Evolutionary conservation across 2,888 invertebrate genomes (phyloP).

Genomic region (Apantesis nais): DNA sequence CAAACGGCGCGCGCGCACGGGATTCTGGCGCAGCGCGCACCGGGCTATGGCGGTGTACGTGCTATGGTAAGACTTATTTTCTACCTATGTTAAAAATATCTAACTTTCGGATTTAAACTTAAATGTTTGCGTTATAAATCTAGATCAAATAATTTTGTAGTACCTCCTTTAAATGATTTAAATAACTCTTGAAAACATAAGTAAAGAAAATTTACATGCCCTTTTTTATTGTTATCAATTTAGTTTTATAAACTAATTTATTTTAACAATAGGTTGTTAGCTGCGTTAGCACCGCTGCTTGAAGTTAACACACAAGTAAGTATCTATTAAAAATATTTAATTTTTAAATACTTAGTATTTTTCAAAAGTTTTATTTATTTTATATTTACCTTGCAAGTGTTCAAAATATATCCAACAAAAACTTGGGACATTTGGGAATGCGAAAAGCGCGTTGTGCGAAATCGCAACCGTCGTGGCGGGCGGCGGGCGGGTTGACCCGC

Average conservation of each 20-base stretch:
- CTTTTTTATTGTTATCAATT: slow-evolving; percentile 9
- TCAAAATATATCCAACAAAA: slow-evolving; percentile 51
- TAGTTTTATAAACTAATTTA: slow-evolving; percentile 29
- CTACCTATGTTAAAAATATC: slow-evolving; percentile 2
- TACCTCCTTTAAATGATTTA: not conserved
- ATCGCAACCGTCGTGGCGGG: slow-evolving; percentile 42
- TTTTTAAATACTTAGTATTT: slow-evolving; percentile 5
- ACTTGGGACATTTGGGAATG: slow-evolving; percentile 65
- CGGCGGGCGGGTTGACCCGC: slow-evolving; percentile 60
- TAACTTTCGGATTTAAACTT: not conserved
- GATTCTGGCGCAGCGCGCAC: slow-evolving; percentile 80
- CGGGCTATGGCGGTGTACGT: slow-evolving; percentile 83
- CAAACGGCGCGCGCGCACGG: slow-evolving; percentile 84
- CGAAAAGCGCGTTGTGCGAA: slow-evolving; percentile 41
- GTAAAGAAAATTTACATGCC: slow-evolving; percentile 1
- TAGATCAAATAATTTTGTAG: too few species aligned
- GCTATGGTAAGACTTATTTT: slow-evolving; percentile 71
- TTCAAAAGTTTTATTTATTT: slow-evolving; percentile 1
- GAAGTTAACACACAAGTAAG: slow-evolving; percentile 73
- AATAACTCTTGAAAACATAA: not conserved
- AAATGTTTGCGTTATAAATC: not conserved
- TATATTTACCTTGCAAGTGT: slow-evolving; percentile 13
- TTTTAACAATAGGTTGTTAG: slow-evolving; percentile 69
- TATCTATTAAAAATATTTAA: slow-evolving; percentile 26
- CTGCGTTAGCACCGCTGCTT: slow-evolving; percentile 69